Conservation (phyloP, 1,140 invertebrate genomes). For the Agrilus planipennis region DNA sequence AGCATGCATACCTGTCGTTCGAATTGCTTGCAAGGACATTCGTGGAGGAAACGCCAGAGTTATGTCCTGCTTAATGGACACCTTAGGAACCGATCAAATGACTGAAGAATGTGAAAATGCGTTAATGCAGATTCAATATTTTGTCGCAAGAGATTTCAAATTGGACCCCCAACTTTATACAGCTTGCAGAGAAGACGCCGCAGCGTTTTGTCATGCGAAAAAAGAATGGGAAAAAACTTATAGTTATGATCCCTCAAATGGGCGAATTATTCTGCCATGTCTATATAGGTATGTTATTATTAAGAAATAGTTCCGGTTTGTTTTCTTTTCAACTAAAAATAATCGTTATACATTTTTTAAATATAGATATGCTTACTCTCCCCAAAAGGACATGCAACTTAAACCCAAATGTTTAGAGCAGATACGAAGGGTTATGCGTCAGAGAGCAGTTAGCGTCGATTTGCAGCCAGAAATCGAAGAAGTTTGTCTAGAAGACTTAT, state of each 20-base stretch:
- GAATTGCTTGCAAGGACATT: conserved; percentile 54
- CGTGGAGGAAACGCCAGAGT: conserved; percentile 62
- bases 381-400: conserved; percentile 50
- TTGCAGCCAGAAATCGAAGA: conserved; percentile 90
- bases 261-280: conserved; percentile 81
- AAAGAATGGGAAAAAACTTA: conserved; percentile 62
- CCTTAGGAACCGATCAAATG: conserved; percentile 77
- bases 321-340: neutral
- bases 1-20: conserved; percentile 74
- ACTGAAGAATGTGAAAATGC: conserved; percentile 78
- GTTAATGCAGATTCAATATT: conserved; percentile 93
- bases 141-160: conserved; percentile 88
- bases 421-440: conserved; percentile 82
- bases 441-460: conserved; percentile 82
- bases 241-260: conserved; percentile 53
- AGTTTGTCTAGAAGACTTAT: conserved; percentile 75
- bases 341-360: conserved; percentile 1
- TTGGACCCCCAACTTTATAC: conserved; percentile 79
- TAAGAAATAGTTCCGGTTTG: neutral
- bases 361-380: conserved; percentile 61
- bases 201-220: conserved; percentile 66
- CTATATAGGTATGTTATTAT: conserved; percentile 62
- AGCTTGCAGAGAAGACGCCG: conserved; percentile 78
- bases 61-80: conserved; percentile 88
- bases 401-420: conserved; percentile 59